These are phyloP conservation scores for Cyprinella venusta DNA, from an alignment of 2,797 vertebrate genomes.

Conservation along the genomic window DNA sequence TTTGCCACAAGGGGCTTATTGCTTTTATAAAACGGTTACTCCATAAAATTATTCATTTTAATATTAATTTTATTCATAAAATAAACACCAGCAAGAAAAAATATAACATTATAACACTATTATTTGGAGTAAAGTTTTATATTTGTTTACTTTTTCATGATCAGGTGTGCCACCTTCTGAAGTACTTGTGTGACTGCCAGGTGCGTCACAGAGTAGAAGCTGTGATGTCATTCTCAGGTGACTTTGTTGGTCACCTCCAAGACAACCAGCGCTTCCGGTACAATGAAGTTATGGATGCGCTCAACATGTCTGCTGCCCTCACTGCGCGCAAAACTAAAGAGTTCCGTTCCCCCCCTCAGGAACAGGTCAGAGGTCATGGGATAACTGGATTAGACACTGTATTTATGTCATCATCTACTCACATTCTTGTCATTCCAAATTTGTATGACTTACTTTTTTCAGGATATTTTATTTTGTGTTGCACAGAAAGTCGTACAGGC, in stretches of 20 bases:
- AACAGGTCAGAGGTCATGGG: slow-evolving; percentile 87
- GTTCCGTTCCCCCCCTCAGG: slow-evolving; percentile 91
- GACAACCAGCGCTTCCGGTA: slow-evolving; percentile 94
- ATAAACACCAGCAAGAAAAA: too few relatives aligned
- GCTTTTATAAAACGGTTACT: too few relatives aligned
- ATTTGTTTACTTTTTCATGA: not conserved
- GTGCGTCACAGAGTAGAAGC: slow-evolving; percentile 91
- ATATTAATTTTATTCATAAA: too few relatives aligned
- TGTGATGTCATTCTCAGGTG: slow-evolving; percentile 88
- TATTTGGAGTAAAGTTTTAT: not conserved
- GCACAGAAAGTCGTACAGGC: not conserved
- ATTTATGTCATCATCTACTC: not conserved
- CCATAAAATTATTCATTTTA: too few relatives aligned
- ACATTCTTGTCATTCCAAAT: not conserved
- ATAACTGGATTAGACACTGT: not conserved
- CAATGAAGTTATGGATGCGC: slow-evolving; percentile 92
- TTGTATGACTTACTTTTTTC: not conserved
- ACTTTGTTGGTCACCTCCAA: slow-evolving; percentile 88
- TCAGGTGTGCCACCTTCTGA: slow-evolving; percentile 91
- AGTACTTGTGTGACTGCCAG: slow-evolving; percentile 92
- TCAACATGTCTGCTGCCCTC: slow-evolving; percentile 95
- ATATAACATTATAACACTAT: too few relatives aligned
- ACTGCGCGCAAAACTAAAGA: slow-evolving; percentile 95
- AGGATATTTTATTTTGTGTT: not conserved
- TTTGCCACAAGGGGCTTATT: too few relatives aligned